Evolutionary conservation across 2,113 vertebrate genomes (phyloP).

Genomic region (Melanocharis versteri): DNA sequence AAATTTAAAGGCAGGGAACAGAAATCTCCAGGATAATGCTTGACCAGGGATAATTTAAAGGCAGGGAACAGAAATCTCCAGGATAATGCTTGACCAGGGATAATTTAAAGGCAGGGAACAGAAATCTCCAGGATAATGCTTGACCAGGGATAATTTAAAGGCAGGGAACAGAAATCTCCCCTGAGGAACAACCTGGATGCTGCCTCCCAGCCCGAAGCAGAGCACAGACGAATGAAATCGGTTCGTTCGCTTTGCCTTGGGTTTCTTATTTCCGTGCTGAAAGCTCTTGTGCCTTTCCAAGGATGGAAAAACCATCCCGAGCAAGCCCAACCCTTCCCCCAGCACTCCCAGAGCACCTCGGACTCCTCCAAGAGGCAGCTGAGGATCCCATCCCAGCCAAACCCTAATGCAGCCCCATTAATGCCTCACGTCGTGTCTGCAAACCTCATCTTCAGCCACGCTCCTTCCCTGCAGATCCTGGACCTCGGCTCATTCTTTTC

Average conservation of each 20-base stretch:
- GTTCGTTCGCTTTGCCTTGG: neutral
- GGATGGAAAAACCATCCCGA: neutral
- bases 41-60: neutral
- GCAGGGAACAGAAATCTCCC: neutral
- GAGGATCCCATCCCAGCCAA: neutral
- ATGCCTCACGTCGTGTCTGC: neutral
- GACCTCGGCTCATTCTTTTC: neutral
- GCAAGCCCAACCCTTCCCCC: neutral
- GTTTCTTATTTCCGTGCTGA: neutral
- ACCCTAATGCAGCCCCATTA: neutral
- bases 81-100: neutral
- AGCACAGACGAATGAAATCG: neutral
- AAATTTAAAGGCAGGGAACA: neutral
- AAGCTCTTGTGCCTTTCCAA: neutral
- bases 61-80: neutral
- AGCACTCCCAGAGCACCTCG: neutral
- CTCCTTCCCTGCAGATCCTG: neutral
- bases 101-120: neutral
- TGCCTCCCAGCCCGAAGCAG: neutral
- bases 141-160: neutral
- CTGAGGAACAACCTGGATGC: neutral
- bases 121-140: neutral
- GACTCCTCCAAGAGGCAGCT: neutral
- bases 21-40: neutral
- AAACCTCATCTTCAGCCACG: slow-evolving; percentile 4